These are phyloP conservation scores for Allophyes oxyacanthae DNA, from an alignment of 2,888 invertebrate species.

Conservation along the genomic window DNA sequence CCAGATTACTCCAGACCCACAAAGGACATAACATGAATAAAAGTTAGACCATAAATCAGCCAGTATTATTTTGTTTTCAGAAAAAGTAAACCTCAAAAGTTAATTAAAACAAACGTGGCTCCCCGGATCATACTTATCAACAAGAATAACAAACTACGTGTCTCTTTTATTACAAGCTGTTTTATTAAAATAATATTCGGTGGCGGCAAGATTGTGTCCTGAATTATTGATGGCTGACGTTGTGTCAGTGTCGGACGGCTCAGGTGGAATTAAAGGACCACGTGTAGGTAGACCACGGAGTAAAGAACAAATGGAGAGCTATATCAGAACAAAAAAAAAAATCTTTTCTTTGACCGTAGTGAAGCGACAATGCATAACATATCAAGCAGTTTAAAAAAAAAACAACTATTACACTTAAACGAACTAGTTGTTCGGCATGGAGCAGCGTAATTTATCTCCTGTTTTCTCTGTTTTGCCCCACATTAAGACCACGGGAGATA, in stretches of 20 bases:
- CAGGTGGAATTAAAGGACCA: conserved; percentile 53
- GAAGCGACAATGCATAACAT: too few relatives aligned
- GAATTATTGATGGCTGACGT: conserved; percentile 69
- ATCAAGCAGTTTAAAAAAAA: too few relatives aligned
- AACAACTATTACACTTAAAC: too few relatives aligned
- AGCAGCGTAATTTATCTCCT: too few relatives aligned
- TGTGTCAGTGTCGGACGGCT: conserved; percentile 44
- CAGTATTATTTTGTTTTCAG: background rate
- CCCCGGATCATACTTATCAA: conserved; percentile 8
- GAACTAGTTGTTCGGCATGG: too few relatives aligned
- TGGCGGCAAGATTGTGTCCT: conserved; percentile 60
- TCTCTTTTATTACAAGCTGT: conserved; percentile 47
- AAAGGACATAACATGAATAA: too few relatives aligned
- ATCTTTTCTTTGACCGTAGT: too few relatives aligned
- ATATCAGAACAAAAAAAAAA: too few relatives aligned
- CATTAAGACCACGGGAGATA: too few relatives aligned
- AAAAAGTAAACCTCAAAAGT: conserved; percentile 1
- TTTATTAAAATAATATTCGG: conserved; percentile 66
- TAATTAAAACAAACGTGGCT: conserved; percentile 17
- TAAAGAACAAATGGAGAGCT: conserved; percentile 5
- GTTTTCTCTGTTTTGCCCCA: too few relatives aligned
- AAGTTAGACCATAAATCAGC: background rate
- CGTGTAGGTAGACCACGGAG: conserved; percentile 14
- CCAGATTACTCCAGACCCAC: too few relatives aligned
- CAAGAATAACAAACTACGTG: conserved; percentile 44